Evolutionary conservation across 2,888 invertebrate genomes (phyloP).

Genomic region (Andrena bucephala): DNA sequence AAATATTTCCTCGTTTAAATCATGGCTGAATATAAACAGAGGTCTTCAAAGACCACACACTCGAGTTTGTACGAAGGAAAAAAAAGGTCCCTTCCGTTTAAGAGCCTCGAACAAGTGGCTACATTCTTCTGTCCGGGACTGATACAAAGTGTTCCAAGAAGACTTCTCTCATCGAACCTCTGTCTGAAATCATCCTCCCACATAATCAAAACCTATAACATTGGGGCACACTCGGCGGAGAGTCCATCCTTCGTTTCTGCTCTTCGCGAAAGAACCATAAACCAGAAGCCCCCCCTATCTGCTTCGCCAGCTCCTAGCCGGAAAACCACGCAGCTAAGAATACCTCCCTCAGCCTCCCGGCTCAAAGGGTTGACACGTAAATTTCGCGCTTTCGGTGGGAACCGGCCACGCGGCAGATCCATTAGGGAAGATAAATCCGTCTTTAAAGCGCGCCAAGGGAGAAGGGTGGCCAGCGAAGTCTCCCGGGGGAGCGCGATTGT

Average conservation of each 20-base stretch:
- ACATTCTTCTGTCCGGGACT: conserved; percentile 44
- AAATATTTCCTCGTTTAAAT: conserved; percentile 45
- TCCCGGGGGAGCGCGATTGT: conserved; percentile 18
- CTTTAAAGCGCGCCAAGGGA: background rate
- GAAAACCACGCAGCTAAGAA: conserved; percentile 24
- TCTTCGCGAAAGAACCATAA: background rate
- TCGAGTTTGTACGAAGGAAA: conserved; percentile 49
- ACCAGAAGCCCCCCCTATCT: background rate
- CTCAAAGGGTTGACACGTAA: conserved; percentile 35
- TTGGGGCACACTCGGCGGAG: background rate
- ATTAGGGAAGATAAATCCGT: conserved; percentile 26
- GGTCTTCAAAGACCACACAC: conserved; percentile 35
- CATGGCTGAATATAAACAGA: conserved; percentile 51
- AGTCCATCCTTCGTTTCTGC: background rate
- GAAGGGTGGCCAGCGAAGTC: conserved; percentile 3
- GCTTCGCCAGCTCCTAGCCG: background rate
- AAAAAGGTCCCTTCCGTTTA: conserved; percentile 46
- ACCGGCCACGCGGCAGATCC: conserved; percentile 12
- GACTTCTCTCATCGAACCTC: conserved; percentile 26
- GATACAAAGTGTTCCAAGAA: conserved; percentile 32
- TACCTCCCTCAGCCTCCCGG: background rate
- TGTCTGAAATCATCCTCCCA: background rate
- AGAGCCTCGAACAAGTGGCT: conserved; percentile 57
- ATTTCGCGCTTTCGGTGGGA: conserved; percentile 29
- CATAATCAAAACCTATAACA: background rate